Conservation (phyloP, 2,113 vertebrate species). For the Podarcis muralis region DNA sequence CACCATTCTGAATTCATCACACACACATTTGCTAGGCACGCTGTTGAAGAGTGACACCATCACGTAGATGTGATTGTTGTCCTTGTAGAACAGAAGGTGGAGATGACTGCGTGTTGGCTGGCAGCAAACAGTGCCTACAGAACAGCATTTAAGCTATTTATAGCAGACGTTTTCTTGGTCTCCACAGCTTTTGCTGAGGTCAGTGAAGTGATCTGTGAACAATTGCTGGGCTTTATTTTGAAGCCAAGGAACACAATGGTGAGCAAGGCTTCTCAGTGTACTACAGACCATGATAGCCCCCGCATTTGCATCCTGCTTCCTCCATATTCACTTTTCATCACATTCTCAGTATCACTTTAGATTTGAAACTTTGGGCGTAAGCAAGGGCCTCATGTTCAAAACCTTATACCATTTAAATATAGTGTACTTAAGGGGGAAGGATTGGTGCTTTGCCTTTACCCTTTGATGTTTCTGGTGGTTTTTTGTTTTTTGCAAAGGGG, state of each 20-base stretch:
- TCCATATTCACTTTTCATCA: not conserved
- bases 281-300: no score
- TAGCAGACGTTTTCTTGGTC: not conserved
- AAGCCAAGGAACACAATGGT: not conserved
- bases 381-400: not conserved
- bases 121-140: not conserved
- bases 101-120: not conserved
- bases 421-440: not conserved
- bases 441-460: not conserved
- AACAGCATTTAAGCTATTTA: not conserved
- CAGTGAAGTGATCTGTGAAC: conserved; percentile 15
- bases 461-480: not conserved
- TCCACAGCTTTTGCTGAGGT: conserved; percentile 14
- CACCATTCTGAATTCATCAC: not conserved
- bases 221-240: not conserved
- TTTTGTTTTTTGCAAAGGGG: no score
- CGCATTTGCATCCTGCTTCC: not conserved
- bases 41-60: not conserved
- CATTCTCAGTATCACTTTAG: not conserved
- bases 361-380: not conserved
- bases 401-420: not conserved
- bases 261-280: not conserved
- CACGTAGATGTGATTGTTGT: not conserved
- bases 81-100: not conserved
- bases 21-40: not conserved